phyloP scores from a whole-genome alignment of 92 coral and sea anemone genomes.

The Plumapathes pennacea region DNA sequence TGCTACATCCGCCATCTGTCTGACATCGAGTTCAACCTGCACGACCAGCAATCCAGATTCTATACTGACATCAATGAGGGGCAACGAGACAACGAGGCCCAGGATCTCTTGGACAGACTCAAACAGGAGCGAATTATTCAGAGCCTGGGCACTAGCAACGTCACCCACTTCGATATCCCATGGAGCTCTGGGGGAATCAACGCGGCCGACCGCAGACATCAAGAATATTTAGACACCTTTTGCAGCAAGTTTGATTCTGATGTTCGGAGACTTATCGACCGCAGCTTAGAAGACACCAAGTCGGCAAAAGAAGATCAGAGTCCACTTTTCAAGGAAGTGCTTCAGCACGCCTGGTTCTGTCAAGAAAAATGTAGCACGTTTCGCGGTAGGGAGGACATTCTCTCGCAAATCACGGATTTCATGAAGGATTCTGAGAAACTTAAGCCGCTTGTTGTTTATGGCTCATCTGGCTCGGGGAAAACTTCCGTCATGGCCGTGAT shows the following conservation, averaged over 20 bases:
- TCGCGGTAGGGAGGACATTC: constrained; percentile 72
- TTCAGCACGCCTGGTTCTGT: constrained; percentile 82
- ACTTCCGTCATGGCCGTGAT: constrained; percentile 76
- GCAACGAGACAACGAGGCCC: constrained; percentile 68
- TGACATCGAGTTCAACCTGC: constrained; percentile 68
- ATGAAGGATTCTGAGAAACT: constrained; percentile 23
- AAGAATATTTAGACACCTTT: constrained; percentile 54
- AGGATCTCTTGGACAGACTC: constrained; percentile 45
- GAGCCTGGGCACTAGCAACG: constrained; percentile 58
- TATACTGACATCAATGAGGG: constrained; percentile 66
- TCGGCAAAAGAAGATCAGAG: constrained; percentile 41
- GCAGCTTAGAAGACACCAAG: constrained; percentile 47
- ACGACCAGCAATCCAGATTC: constrained; percentile 36
- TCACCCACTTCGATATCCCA: constrained; percentile 65
- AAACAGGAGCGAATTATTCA: constrained; percentile 63
- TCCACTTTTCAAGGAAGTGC: constrained; percentile 60
- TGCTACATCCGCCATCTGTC: constrained; percentile 77
- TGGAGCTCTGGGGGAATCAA: constrained; percentile 78
- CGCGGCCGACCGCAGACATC: constrained; percentile 68
- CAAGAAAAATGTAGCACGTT: constrained; percentile 70
- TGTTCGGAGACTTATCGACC: constrained; percentile 61
- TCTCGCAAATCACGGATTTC: constrained; percentile 33
- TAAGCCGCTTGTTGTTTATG: constrained; percentile 63
- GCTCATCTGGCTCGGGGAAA: constrained; percentile 82
- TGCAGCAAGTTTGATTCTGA: constrained; percentile 71